Evolutionary conservation across 2,797 vertebrate genomes (phyloP).

Genomic region (Carapus acus): DNA sequence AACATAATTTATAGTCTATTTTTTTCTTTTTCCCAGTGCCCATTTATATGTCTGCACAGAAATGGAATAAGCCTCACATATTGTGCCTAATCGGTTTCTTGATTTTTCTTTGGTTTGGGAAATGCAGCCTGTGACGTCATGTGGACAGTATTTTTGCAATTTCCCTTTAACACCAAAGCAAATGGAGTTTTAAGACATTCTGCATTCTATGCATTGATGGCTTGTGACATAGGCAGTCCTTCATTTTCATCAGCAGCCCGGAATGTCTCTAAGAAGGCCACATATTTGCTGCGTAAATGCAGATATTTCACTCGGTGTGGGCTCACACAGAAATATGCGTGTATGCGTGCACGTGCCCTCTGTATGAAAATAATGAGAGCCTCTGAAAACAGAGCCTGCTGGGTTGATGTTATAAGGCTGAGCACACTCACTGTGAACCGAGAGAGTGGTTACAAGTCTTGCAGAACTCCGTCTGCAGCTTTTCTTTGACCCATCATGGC

Average conservation of each 20-base stretch:
- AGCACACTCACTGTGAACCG: background rate
- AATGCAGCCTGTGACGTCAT: slow-evolving; percentile 40
- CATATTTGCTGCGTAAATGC: too few species aligned
- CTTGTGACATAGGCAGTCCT: slow-evolving; percentile 29
- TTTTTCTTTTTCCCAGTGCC: slow-evolving; percentile 22
- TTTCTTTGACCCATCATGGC: slow-evolving; percentile 24
- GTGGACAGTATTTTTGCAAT: slow-evolving; percentile 51
- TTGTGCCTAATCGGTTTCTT: slow-evolving; percentile 27
- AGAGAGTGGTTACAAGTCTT: slow-evolving; percentile 12
- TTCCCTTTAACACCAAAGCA: slow-evolving; percentile 47
- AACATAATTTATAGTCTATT: slow-evolving; percentile 39
- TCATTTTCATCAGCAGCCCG: slow-evolving; percentile 21
- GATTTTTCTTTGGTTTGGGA: slow-evolving; percentile 35
- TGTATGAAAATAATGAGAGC: background rate
- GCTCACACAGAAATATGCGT: slow-evolving; percentile 9
- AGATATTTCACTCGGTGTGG: slow-evolving; percentile 30
- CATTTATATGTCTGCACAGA: slow-evolving; percentile 28
- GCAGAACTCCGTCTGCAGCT: slow-evolving; percentile 5
- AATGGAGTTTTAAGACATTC: slow-evolving; percentile 46
- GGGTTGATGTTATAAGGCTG: slow-evolving; percentile 11
- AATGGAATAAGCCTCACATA: slow-evolving; percentile 19
- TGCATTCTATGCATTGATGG: slow-evolving; percentile 19
- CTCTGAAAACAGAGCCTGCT: background rate
- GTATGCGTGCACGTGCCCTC: background rate
- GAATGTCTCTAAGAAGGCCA: slow-evolving; percentile 13